Conservation (phyloP, 2,888 invertebrate species). For the Patella caerulea region DNA sequence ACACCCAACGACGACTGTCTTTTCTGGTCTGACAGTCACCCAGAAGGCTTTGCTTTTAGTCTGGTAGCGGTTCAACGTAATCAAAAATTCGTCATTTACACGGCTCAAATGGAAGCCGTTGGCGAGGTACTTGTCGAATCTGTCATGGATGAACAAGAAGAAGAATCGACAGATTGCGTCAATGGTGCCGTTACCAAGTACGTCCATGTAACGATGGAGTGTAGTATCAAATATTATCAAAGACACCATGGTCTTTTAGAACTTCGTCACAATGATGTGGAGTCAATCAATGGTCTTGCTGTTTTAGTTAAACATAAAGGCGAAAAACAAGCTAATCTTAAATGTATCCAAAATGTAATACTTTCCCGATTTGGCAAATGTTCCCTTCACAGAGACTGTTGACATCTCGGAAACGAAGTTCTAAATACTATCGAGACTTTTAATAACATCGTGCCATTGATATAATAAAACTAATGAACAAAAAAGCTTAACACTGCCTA, state of each 20-base stretch:
- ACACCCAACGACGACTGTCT: constrained; percentile 78
- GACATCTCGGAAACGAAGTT: constrained; percentile 11
- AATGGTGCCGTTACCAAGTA: constrained; percentile 39
- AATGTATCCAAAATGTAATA: constrained; percentile 42
- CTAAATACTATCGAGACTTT: background rate
- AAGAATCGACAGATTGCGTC: constrained; percentile 39
- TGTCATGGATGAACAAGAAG: constrained; percentile 46
- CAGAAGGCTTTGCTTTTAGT: constrained; percentile 80
- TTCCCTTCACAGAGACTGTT: constrained; percentile 42
- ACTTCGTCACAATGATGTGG: constrained; percentile 42
- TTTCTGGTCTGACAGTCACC: constrained; percentile 85
- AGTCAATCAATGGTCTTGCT: constrained; percentile 45
- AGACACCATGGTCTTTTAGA: constrained; percentile 41
- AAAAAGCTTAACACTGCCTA: too few relatives aligned
- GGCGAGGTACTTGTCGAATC: constrained; percentile 47
- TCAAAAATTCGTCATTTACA: constrained; percentile 81
- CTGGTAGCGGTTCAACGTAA: constrained; percentile 77
- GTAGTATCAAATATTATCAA: constrained; percentile 47
- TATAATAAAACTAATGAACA: too few relatives aligned
- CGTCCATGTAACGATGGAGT: constrained; percentile 47
- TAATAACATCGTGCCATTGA: too few relatives aligned
- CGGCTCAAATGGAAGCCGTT: constrained; percentile 35
- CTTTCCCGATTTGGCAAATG: constrained; percentile 43
- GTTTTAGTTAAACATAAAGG: constrained; percentile 47
- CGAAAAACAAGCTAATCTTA: constrained; percentile 38